These are phyloP conservation scores for Premnoplex brunnescens DNA, from an alignment of 2,797 vertebrate genomes.

Conservation along the genomic window DNA sequence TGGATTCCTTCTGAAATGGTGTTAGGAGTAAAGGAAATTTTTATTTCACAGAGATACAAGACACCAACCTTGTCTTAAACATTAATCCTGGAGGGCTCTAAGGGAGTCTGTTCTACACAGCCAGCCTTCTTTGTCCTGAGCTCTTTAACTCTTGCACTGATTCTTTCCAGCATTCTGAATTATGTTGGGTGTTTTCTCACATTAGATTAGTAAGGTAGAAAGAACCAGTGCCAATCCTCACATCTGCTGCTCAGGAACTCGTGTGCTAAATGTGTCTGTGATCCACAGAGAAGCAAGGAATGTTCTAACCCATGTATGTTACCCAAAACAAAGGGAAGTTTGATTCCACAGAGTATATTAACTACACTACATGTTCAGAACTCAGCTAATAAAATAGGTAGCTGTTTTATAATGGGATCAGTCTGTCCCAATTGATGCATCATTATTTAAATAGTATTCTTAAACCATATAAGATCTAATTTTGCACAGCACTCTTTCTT, in stretches of 20 bases:
- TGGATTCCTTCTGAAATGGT: background rate
- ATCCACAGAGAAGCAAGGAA: background rate
- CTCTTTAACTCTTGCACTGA: background rate
- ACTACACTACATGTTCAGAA: background rate
- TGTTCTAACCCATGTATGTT: background rate
- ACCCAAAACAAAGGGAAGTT: background rate
- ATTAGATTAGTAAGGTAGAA: background rate
- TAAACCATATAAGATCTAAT: background rate
- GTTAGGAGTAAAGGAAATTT: background rate
- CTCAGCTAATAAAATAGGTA: background rate
- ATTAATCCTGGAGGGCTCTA: background rate
- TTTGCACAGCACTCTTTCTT: background rate
- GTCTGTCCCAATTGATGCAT: background rate
- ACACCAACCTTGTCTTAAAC: background rate
- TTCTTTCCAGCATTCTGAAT: background rate
- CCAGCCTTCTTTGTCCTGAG: background rate
- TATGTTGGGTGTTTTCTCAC: background rate
- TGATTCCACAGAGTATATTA: background rate
- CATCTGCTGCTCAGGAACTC: background rate
- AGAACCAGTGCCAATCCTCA: background rate
- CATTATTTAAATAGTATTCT: background rate
- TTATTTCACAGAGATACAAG: background rate
- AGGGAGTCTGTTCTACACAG: background rate
- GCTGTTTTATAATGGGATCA: background rate
- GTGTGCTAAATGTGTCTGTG: background rate